Evolutionary conservation across 1,140 invertebrate species (phyloP).

Genomic region (Ceratina australensis): DNA sequence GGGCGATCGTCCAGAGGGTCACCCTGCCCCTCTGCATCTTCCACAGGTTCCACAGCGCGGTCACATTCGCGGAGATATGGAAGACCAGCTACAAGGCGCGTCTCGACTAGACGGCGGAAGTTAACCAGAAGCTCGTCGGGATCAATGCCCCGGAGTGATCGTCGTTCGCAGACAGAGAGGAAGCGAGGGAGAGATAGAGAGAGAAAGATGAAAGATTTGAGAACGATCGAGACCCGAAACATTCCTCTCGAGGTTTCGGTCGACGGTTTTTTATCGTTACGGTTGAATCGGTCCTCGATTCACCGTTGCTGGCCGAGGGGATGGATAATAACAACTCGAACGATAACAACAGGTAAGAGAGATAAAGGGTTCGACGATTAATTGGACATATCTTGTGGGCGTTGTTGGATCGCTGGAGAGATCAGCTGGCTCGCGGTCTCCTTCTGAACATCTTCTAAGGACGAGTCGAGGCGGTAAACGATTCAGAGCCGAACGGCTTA

Average conservation of each 20-base stretch:
- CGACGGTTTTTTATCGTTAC: constrained; percentile 10
- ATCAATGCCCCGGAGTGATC: constrained; percentile 54
- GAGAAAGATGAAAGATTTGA: neutral
- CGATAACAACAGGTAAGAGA: constrained; percentile 2
- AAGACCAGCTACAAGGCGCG: constrained; percentile 97
- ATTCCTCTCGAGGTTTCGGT: constrained; percentile 4
- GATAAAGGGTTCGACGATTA: constrained; percentile 10
- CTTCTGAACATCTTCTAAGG: neutral
- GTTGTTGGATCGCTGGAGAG: constrained; percentile 19
- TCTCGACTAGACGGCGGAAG: constrained; percentile 82
- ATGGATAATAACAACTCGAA: too few species aligned
- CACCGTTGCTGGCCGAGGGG: neutral
- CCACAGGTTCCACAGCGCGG: constrained; percentile 97
- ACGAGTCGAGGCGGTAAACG: too few species aligned
- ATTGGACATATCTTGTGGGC: constrained; percentile 17
- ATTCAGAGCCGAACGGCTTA: too few species aligned
- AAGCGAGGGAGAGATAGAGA: constrained; percentile 3
- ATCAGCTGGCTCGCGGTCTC: neutral
- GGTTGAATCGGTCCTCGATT: constrained; percentile 31
- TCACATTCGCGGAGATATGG: constrained; percentile 98
- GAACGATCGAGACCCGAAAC: neutral
- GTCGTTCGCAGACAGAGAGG: constrained; percentile 35
- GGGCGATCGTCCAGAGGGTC: constrained; percentile 95
- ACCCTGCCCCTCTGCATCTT: constrained; percentile 97
- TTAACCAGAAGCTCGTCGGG: constrained; percentile 14